These are phyloP conservation scores for Zaprionus ghesquierei DNA, from an alignment of 1,140 invertebrate genomes.

Conservation along the genomic window DNA sequence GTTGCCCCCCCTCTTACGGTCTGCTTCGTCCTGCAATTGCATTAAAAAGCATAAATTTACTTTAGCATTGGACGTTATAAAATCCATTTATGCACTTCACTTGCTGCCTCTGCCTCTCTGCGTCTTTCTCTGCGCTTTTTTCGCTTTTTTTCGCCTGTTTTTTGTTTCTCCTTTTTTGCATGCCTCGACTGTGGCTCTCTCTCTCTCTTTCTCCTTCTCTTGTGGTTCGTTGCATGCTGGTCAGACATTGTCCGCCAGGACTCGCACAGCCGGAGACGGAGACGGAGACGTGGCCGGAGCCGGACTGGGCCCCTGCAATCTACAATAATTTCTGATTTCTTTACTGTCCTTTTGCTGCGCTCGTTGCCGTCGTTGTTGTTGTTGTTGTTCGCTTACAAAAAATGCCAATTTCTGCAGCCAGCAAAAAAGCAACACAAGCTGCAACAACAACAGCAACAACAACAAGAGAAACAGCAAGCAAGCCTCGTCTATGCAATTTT, in stretches of 20 bases:
- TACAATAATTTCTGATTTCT: conserved; percentile 81
- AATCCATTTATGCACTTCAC: conserved; percentile 81
- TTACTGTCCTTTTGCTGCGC: conserved; percentile 46
- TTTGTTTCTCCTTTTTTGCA: conserved; percentile 14
- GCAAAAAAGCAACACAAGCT: conserved; percentile 26
- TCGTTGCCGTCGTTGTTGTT: conserved; percentile 33
- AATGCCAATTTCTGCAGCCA: conserved; percentile 76
- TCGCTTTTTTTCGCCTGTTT: conserved; percentile 46
- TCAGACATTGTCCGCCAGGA: conserved; percentile 43
- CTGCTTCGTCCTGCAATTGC: conserved; percentile 78
- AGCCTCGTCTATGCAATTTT: conserved; percentile 68
- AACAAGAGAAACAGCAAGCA: background rate
- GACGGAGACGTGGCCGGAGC: background rate
- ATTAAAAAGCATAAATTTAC: conserved; percentile 82
- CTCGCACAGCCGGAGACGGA: background rate
- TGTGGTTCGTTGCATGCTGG: conserved; percentile 65
- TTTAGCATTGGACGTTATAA: conserved; percentile 79
- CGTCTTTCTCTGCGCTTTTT: background rate
- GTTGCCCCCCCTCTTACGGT: conserved; percentile 59
- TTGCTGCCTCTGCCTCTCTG: conserved; percentile 28
- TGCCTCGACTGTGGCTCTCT: background rate
- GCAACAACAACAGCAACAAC: conserved; percentile 10
- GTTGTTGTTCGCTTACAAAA: conserved; percentile 42
- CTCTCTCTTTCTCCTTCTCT: background rate
- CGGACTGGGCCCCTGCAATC: conserved; percentile 51